Percentiles rank a stretch among this genome's conserved stretches.
Conservation (phyloP, 1,140 invertebrate genomes). For the Drosophila dunni region DNA sequence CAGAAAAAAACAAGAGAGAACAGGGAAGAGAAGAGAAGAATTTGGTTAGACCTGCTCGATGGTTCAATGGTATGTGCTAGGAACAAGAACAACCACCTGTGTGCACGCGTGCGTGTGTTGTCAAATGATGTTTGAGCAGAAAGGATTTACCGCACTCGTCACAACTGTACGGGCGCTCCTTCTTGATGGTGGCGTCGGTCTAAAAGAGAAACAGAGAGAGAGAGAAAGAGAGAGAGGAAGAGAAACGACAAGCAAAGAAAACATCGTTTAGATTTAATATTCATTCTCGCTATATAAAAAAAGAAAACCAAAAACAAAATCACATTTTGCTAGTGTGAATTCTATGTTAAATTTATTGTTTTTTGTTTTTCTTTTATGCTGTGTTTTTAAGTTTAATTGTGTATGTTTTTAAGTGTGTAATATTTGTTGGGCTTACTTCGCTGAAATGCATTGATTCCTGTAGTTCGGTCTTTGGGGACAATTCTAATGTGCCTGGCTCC, state of each 20-base stretch:
- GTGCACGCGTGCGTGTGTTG: conserved; percentile 91
- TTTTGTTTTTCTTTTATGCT: conserved; percentile 9
- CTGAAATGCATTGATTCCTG: conserved; percentile 84
- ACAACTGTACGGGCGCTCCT: conserved; percentile 92
- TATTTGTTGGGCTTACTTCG: conserved; percentile 69
- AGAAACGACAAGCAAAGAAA: conserved; percentile 14
- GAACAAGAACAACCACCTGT: conserved; percentile 86
- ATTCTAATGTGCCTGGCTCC: conserved; percentile 84
- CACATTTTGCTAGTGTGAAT: conserved; percentile 6
- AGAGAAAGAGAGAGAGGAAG: conserved; percentile 30
- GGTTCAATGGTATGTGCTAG: conserved; percentile 39
- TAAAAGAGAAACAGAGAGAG: conserved; percentile 38
- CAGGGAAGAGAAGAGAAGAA: conserved; percentile 4
- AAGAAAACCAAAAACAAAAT: background rate
- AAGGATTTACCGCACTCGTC: conserved; percentile 93
- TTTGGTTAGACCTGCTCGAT: conserved; percentile 63
- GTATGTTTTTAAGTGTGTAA: conserved; percentile 1
- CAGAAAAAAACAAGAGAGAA: conserved; percentile 1
- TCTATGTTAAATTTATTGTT: background rate
- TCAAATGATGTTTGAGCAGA: conserved; percentile 92
- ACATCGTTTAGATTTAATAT: conserved; percentile 15
- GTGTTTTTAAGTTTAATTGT: conserved; percentile 8
- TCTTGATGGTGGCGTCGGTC: conserved; percentile 84
- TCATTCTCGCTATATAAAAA: background rate
- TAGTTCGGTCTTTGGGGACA: conserved; percentile 84